These are phyloP conservation scores for Cardiocondyla obscurior DNA, from an alignment of 1,140 invertebrate genomes.

Conservation along the genomic window DNA sequence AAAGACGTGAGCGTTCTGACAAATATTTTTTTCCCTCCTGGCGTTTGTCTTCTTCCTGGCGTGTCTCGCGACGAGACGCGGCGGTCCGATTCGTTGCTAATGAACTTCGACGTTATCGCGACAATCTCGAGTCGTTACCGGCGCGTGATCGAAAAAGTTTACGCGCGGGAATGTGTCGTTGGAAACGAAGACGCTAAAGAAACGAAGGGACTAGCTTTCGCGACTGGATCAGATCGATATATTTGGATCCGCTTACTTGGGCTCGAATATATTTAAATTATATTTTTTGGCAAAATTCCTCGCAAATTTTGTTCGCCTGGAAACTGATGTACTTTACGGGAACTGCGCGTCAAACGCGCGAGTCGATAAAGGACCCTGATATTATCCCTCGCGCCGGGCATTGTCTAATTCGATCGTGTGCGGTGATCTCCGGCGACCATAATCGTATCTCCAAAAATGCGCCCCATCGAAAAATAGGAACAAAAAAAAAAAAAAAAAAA, in stretches of 20 bases:
- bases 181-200: neutral
- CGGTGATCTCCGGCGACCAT: neutral
- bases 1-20: conserved; percentile 72
- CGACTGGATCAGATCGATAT: neutral
- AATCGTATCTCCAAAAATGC: conserved; percentile 36
- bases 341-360: neutral
- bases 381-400: neutral
- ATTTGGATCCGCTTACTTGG: too few species aligned
- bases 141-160: conserved; percentile 60
- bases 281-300: neutral
- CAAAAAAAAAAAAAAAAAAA: neutral
- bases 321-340: neutral
- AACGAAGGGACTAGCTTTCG: neutral
- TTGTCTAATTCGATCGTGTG: neutral
- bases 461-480: neutral
- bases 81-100: neutral
- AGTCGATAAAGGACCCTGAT: neutral
- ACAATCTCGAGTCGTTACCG: neutral
- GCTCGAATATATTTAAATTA: neutral
- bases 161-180: neutral
- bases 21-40: conserved; percentile 53
- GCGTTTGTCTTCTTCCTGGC: neutral
- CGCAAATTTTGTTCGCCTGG: neutral
- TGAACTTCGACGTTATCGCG: conserved; percentile 37
- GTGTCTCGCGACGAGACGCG: neutral